Base-by-base conservation (phyloP, 2,888 invertebrate species). In the Lasioglossum malachurum region DNA sequence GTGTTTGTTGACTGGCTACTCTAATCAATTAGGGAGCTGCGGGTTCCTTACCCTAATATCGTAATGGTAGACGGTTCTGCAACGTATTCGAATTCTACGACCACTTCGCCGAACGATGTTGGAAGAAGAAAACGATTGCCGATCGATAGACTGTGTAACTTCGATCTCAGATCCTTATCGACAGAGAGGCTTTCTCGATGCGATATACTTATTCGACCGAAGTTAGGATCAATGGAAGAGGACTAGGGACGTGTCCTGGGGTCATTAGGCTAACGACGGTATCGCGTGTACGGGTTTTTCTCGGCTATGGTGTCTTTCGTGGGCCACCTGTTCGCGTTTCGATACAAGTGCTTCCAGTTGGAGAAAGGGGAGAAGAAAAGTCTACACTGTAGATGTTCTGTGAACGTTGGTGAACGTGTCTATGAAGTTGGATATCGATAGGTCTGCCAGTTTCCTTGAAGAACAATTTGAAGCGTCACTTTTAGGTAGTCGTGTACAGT, bases 251-350 rank as follows among this genome's bases (percentile, higher is more conserved):
- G 74, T 67, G 73, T 82, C 64, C 44, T 16, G 35, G 49, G 41
- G 27, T 16, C 23, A 53, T 53, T 41, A 35, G 73, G 44, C 31
- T 78, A 75, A 73, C 69, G 57, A 49, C 16, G 27, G 23, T 19
- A 64, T 82, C 77, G 82, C 82, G 82, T 78, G 82, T 73, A 73
- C 57, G 73, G 64, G 44, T 75, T 80, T 64, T n/a, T 38, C 53
- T 31, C 10, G 46, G 76, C 44, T 64, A n/a, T 57, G 14, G 38
- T 57, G 57, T 72, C 76, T 60, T 72, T 69, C 8, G 14, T 46
- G 14, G 2, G 60, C 49, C 75, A 69, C 69, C 67, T 80, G 75
- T 71, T 73, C 72, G 57, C 60, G 38, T 60, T 16, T 27, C 69
- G 49, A 41, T n/a, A 27, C 16, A 27, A 38, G 49, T 0, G 60